Percentiles rank a stretch among this genome's conserved stretches.
Conservation (phyloP, 2,888 invertebrate genomes). For the Chouioia cunea region DNA sequence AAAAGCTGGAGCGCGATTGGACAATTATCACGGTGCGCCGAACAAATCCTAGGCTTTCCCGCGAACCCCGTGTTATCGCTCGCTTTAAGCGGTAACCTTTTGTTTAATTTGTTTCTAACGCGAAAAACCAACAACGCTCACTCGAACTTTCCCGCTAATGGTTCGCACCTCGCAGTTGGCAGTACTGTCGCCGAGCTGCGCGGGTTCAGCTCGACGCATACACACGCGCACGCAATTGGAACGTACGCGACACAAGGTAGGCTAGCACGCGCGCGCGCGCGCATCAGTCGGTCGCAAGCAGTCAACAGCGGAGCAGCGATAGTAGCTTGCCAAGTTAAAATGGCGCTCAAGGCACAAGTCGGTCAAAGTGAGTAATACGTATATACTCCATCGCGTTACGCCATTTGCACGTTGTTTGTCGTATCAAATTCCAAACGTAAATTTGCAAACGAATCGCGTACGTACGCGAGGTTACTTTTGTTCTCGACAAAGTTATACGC, state of each 20-base stretch:
- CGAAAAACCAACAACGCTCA: no score
- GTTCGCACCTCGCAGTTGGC: no score
- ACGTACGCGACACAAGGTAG: background rate
- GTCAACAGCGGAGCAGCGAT: constrained; percentile 14
- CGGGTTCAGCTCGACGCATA: no score
- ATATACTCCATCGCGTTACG: constrained; percentile 48
- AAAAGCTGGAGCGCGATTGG: no score
- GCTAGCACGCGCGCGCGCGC: background rate
- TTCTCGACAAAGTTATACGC: no score
- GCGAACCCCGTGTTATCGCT: no score
- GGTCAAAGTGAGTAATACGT: constrained; percentile 83
- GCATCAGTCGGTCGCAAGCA: constrained; percentile 1
- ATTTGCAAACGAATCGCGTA: background rate
- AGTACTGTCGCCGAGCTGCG: no score
- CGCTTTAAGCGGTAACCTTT: no score
- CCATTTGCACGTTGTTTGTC: background rate
- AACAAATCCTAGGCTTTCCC: no score
- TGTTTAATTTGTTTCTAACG: no score
- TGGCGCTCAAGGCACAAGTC: constrained; percentile 89
- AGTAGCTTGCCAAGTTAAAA: constrained; percentile 69
- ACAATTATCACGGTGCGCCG: no score
- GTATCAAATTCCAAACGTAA: background rate
- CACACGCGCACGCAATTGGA: background rate
- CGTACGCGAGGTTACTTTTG: constrained; percentile 37
- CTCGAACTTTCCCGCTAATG: no score